phyloP scores from a whole-genome alignment of 1,140 invertebrate species.

The Chionoecetes opilio region DNA sequence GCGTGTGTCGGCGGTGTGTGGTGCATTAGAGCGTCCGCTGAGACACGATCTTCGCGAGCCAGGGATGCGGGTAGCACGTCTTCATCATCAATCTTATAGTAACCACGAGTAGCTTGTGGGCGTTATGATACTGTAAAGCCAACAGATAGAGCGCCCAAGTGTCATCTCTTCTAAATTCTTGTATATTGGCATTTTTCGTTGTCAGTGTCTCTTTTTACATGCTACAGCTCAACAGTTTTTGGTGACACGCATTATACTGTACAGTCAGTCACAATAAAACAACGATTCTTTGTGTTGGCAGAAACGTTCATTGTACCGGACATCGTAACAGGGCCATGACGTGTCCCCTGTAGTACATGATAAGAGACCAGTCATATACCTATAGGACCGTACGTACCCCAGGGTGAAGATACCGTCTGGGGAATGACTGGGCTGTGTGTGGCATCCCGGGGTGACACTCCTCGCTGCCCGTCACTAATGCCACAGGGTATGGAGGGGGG shows the following conservation, averaged over 20 bases:
- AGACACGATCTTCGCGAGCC: no score
- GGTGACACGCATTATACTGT: no score
- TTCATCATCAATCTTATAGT: neutral
- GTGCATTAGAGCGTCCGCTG: no score
- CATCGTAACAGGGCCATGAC: neutral
- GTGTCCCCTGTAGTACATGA: neutral
- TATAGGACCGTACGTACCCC: no score
- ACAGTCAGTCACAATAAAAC: no score
- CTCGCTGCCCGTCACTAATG: neutral
- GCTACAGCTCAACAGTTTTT: no score
- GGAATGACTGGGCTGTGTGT: neutral
- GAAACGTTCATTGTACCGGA: neutral
- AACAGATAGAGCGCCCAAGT: neutral
- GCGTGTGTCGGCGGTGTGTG: neutral
- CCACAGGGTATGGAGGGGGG: neutral
- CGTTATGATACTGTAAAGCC: neutral
- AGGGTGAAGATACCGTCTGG: neutral
- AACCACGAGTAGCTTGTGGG: neutral
- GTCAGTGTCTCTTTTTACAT: neutral
- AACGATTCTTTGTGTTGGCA: no score
- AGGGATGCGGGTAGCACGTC: neutral
- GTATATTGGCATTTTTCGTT: neutral
- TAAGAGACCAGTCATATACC: no score
- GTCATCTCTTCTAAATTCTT: neutral
- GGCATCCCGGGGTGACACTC: neutral